Conservation (phyloP, 2,113 vertebrate species). For the Odocoileus hemionus region DNA sequence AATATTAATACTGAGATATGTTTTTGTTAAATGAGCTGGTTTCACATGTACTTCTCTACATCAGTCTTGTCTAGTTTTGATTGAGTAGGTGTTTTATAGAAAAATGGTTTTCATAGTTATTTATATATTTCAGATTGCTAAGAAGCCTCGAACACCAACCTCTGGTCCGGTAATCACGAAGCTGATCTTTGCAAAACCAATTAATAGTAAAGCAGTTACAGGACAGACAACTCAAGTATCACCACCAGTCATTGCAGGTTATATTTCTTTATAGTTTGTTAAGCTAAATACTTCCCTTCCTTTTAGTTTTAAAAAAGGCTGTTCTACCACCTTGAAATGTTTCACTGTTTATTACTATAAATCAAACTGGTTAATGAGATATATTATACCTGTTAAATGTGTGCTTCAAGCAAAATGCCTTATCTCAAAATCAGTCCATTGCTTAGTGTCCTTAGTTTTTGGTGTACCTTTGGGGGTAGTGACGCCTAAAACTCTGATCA, state of each 20-base stretch:
- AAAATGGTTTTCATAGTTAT: conserved; percentile 64
- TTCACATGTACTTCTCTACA: conserved; percentile 6
- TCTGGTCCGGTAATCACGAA: conserved; percentile 94
- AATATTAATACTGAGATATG: neutral
- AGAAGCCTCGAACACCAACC: conserved; percentile 93
- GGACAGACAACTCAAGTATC: conserved; percentile 90
- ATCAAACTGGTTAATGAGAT: conserved; percentile 33
- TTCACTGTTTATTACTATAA: conserved; percentile 37
- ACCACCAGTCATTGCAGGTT: conserved; percentile 92
- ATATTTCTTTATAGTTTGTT: conserved; percentile 76
- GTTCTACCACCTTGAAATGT: neutral
- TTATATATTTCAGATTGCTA: conserved; percentile 90
- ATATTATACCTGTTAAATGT: neutral
- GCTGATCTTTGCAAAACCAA: conserved; percentile 95
- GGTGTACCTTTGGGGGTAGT: neutral
- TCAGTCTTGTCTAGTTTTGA: conserved; percentile 37
- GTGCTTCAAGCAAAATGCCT: neutral
- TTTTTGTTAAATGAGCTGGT: conserved; percentile 36
- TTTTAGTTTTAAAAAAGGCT: conserved; percentile 14
- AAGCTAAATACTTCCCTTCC: conserved; percentile 25
- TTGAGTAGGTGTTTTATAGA: conserved; percentile 41
- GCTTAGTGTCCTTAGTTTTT: neutral
- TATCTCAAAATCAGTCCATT: conserved; percentile 14
- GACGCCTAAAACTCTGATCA: neutral
- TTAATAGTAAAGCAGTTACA: conserved; percentile 94